phyloP scores from a whole-genome alignment of 2,113 vertebrate species.

The Mustela lutreola region DNA sequence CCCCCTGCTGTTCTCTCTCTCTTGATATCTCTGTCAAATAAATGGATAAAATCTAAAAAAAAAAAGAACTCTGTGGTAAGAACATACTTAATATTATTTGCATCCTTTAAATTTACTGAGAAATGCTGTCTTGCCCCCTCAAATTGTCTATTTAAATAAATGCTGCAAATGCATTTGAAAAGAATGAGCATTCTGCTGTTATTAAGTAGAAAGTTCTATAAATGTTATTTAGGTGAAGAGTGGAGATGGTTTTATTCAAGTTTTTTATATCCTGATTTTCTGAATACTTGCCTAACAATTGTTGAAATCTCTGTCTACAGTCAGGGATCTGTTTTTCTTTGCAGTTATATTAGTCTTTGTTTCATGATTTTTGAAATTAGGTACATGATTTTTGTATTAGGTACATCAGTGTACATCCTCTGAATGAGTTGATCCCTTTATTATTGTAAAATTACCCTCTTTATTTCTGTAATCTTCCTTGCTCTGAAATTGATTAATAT shows the following conservation, averaged over 20 bases:
- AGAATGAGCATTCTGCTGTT: neutral
- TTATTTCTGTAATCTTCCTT: neutral
- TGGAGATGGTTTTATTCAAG: neutral
- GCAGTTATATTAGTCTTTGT: neutral
- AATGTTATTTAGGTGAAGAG: neutral
- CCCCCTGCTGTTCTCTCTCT: too few relatives aligned
- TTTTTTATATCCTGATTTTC: neutral
- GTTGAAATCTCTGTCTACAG: slow-evolving; percentile 36
- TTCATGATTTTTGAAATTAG: neutral
- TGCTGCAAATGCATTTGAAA: neutral
- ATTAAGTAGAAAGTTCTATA: neutral
- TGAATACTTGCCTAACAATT: neutral
- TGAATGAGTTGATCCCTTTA: neutral
- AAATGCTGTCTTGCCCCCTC: neutral
- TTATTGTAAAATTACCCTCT: neutral
- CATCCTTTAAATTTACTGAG: neutral
- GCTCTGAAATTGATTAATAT: neutral
- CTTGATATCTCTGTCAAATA: too few relatives aligned
- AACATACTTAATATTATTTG: neutral
- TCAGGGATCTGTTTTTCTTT: neutral
- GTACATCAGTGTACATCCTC: neutral
- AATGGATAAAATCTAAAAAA: too few relatives aligned
- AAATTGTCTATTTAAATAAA: neutral
- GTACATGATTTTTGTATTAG: neutral
- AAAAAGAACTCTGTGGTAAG: neutral